These are phyloP conservation scores for Magallana nippona DNA, from an alignment of 2,888 invertebrate species.

Conservation along the genomic window DNA sequence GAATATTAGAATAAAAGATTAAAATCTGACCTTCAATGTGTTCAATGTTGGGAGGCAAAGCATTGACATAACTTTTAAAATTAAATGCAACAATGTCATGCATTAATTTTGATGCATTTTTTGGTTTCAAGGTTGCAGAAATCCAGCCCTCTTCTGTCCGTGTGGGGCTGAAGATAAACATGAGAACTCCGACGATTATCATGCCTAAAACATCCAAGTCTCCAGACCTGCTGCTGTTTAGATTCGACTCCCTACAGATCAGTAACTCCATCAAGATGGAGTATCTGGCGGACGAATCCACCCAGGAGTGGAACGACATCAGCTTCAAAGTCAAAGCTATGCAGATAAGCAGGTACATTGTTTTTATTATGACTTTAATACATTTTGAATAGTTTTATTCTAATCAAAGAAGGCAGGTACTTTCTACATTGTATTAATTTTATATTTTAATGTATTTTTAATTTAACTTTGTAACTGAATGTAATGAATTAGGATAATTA, in stretches of 20 bases:
- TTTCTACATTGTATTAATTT: no score
- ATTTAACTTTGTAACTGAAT: background rate
- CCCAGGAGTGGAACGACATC: constrained; percentile 77
- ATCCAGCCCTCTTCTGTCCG: constrained; percentile 73
- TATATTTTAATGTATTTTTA: no score
- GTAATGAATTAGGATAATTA: no score
- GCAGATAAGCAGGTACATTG: constrained; percentile 82
- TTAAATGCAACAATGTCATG: no score
- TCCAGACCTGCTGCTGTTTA: constrained; percentile 88
- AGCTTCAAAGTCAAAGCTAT: constrained; percentile 83
- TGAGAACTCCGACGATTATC: constrained; percentile 88
- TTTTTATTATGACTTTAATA: no score
- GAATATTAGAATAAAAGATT: no score
- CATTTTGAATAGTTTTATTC: no score
- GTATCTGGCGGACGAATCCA: constrained; percentile 60
- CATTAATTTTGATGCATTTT: no score
- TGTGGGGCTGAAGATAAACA: constrained; percentile 85
- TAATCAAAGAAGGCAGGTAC: no score
- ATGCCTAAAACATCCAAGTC: constrained; percentile 90
- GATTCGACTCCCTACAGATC: constrained; percentile 87
- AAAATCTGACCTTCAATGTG: no score
- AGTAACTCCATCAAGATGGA: constrained; percentile 87
- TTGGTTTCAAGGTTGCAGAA: constrained; percentile 66
- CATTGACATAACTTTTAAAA: no score
- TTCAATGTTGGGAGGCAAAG: no score